A percentile compares a stretch with the other conserved stretches of the same genome.
Conservation (phyloP, 2,797 vertebrate genomes). For the Trichosurus vulpecula region DNA sequence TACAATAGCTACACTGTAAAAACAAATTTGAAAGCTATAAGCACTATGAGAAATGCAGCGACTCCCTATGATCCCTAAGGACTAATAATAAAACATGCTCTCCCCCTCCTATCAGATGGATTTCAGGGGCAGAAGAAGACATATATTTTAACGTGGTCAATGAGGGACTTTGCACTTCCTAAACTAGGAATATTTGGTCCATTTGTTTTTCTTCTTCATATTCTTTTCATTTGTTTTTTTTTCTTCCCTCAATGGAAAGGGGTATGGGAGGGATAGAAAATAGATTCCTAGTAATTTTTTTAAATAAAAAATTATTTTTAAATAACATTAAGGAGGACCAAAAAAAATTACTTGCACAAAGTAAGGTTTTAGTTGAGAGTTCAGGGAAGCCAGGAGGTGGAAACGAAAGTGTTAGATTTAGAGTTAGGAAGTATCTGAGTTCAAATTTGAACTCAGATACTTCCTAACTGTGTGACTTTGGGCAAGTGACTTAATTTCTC, state of each 20-base stretch:
- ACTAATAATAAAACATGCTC: background rate
- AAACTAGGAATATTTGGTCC: background rate
- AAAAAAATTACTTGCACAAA: background rate
- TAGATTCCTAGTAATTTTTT: background rate
- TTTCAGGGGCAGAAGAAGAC: background rate
- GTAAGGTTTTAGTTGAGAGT: background rate
- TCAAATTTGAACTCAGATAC: background rate
- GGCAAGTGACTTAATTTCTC: background rate
- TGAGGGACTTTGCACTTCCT: background rate
- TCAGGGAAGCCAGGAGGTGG: background rate
- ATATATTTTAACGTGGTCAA: background rate
- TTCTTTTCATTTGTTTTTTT: background rate
- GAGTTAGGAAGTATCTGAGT: background rate
- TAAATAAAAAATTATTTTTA: background rate
- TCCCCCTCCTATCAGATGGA: background rate
- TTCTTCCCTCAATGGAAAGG: background rate
- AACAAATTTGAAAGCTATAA: background rate
- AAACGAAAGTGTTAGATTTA: background rate
- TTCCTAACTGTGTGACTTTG: background rate
- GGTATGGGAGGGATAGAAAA: background rate
- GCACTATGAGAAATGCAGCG: background rate
- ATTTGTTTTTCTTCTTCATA: background rate
- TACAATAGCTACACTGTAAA: background rate
- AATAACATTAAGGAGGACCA: background rate
- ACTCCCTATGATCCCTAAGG: background rate